Percentiles rank a stretch among this genome's conserved stretches.
phyloP scores from a whole-genome alignment of 2,113 vertebrate species.

The Semnornis frantzii region DNA sequence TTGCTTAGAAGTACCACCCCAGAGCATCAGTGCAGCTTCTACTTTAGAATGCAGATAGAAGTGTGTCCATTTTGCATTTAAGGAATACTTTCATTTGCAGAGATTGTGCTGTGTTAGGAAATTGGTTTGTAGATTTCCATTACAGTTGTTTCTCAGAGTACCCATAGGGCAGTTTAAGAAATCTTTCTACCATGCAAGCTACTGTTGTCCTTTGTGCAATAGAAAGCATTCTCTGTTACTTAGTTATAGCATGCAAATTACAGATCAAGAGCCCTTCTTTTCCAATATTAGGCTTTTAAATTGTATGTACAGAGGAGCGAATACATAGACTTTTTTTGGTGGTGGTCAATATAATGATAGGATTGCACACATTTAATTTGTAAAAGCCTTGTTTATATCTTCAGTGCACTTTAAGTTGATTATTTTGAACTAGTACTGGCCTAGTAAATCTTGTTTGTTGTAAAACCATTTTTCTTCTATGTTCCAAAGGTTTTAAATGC shows the following conservation, averaged over 20 bases:
- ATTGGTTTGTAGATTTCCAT: background rate
- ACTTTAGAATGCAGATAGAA: background rate
- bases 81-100: background rate
- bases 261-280: background rate
- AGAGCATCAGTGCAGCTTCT: background rate
- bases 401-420: background rate
- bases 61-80: background rate
- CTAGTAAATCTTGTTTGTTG: background rate
- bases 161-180: background rate
- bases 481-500: constrained; percentile 90
- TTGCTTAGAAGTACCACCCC: background rate
- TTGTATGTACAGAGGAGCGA: background rate
- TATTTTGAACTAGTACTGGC: background rate
- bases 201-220: background rate
- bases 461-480: constrained; percentile 34
- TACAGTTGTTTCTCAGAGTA: background rate
- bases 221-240: background rate
- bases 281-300: background rate
- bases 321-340: background rate
- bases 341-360: background rate
- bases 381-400: background rate
- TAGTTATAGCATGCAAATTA: background rate
- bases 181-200: fast-evolving
- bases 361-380: background rate
- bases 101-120: background rate